Conservation (phyloP, 2,113 vertebrate genomes). For the Amblyopsis rosae region DNA sequence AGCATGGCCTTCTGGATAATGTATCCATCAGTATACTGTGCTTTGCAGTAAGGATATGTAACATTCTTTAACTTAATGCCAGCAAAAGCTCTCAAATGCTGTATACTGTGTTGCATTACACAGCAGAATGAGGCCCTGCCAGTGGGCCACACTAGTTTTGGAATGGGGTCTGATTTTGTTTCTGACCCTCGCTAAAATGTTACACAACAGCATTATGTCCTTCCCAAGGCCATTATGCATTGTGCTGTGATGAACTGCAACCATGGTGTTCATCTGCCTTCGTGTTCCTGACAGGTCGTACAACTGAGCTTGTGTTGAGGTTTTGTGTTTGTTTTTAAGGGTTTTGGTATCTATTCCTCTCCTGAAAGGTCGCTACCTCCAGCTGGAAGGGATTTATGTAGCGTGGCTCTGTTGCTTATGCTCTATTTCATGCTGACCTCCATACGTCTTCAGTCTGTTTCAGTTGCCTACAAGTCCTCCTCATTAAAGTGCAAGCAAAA, state of each 20-base stretch:
- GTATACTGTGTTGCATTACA: background rate
- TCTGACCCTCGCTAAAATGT: background rate
- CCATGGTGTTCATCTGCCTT: slow-evolving; percentile 6
- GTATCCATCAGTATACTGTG: background rate
- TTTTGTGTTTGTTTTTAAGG: slow-evolving; percentile 2
- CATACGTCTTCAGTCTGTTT: slow-evolving; percentile 61
- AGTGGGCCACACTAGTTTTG: background rate
- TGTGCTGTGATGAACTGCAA: background rate
- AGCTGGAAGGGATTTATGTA: slow-evolving; percentile 51
- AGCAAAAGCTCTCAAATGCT: background rate
- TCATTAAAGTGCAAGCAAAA: background rate
- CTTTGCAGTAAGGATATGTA: background rate
- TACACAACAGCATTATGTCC: background rate
- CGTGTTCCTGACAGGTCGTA: background rate
- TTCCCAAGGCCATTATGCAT: background rate
- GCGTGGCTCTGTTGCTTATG: slow-evolving; percentile 66
- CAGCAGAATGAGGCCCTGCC: background rate
- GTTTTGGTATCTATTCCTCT: slow-evolving; percentile 25
- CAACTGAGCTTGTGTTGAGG: background rate
- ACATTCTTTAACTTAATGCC: background rate
- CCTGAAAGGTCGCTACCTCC: slow-evolving; percentile 44
- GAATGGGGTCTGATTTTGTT: background rate
- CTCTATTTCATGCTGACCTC: slow-evolving; percentile 70
- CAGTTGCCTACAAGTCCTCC: slow-evolving; percentile 37
- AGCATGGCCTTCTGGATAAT: background rate